Conservation (phyloP, 2,888 invertebrate genomes). For the Hemistola chrysoprasaria region DNA sequence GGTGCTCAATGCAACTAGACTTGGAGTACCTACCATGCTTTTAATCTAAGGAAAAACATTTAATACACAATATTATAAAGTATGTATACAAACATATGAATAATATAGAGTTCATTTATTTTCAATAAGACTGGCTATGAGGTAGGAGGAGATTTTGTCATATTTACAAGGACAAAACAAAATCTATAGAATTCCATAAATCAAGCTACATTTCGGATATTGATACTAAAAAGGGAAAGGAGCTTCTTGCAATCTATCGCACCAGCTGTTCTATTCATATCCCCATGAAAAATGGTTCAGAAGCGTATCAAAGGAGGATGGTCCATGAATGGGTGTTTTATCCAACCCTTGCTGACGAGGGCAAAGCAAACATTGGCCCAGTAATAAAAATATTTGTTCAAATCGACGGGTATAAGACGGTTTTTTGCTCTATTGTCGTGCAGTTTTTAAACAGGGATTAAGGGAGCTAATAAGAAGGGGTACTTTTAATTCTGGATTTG, state of each 20-base stretch:
- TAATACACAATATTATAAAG: too few relatives aligned
- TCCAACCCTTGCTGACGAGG: conserved; percentile 70
- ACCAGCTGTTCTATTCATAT: conserved; percentile 64
- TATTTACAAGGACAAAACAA: conserved; percentile 14
- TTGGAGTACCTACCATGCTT: too few relatives aligned
- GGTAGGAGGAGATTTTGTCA: conserved; percentile 22
- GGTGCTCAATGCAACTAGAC: too few relatives aligned
- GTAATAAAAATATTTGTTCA: conserved; percentile 79
- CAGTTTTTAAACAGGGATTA: conserved; percentile 75
- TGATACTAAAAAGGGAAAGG: conserved; percentile 41
- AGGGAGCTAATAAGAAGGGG: conserved; percentile 67
- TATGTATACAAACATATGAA: too few relatives aligned
- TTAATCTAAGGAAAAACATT: too few relatives aligned
- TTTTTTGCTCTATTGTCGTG: conserved; percentile 69
- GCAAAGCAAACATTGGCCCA: conserved; percentile 75
- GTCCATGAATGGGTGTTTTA: conserved; percentile 62
- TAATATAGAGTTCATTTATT: too few relatives aligned
- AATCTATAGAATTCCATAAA: conserved; percentile 19
- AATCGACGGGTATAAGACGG: conserved; percentile 61
- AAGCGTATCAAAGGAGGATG: conserved; percentile 63
- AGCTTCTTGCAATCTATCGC: conserved; percentile 46
- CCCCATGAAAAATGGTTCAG: conserved; percentile 54
- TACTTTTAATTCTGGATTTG: conserved; percentile 25
- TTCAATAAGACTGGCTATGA: too few relatives aligned
- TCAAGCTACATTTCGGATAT: conserved; percentile 24